phyloP scores from a whole-genome alignment of 2,888 invertebrate species.

The Ditylenchus weischeri region DNA sequence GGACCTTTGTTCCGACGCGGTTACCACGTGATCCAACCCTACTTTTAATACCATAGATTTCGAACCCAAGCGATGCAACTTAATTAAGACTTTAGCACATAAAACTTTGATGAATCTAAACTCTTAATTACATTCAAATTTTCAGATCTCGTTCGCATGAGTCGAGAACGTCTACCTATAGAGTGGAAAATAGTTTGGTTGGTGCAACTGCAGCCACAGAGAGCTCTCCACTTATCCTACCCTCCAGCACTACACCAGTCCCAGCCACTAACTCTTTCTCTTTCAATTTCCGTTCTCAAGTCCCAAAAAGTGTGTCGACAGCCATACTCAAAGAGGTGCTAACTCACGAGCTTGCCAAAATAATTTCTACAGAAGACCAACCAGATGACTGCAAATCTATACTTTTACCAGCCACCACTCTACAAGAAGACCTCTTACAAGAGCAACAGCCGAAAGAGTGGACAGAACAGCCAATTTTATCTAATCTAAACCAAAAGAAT shows the following conservation, averaged over 20 bases:
- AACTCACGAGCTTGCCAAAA: too few relatives aligned
- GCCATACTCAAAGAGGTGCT: too few relatives aligned
- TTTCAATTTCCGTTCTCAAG: not conserved
- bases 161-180: slow-evolving; percentile 17
- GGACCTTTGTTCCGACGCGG: too few relatives aligned
- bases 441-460: not conserved
- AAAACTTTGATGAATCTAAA: too few relatives aligned
- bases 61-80: too few relatives aligned
- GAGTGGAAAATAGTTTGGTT: slow-evolving; percentile 24
- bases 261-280: not conserved
- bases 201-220: slow-evolving; percentile 22
- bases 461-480: not conserved
- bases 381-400: not conserved
- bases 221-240: not conserved
- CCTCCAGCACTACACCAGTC: not conserved
- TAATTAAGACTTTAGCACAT: too few relatives aligned
- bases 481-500: not conserved
- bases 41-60: too few relatives aligned
- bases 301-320: not conserved
- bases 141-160: slow-evolving; percentile 22
- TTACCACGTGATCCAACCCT: too few relatives aligned
- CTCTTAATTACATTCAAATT: not conserved
- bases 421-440: not conserved
- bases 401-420: not conserved
- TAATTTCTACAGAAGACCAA: not conserved